Base-by-base conservation (phyloP, 2,888 invertebrate species). In the Napeogenes sylphis region DNA sequence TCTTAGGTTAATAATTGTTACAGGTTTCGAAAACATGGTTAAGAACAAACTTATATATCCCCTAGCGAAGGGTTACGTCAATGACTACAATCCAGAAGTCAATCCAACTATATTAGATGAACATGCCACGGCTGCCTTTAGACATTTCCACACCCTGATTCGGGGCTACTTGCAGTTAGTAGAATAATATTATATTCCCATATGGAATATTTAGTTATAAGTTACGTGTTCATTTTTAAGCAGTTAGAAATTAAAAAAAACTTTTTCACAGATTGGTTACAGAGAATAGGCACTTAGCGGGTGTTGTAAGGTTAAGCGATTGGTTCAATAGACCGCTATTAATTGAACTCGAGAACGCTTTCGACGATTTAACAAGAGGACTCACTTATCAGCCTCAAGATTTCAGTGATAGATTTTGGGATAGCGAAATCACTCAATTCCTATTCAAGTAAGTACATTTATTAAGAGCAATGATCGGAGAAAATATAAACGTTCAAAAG, bases 381-480 rank as follows among this genome's bases (percentile, higher is more conserved):
- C 90, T 97, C 75, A 90, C 94, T 3, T 93, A 93, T 13, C 97
- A 97, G 77, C 94, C 94, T 0, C 93, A 95, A 82, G 93, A 94
- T 75, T 92, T 92, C 70, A 93, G 95, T 65, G 97, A 97, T 81
- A 94, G 93, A 69, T 95, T 91, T 83, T 95, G 95, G 84, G 94
- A 95, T 71, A 91, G 90, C 63, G 96, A 96, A 89, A 95, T 95
- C 64, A 87, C 87, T 12, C 84, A 88, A 69, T 88, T 82, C 71
- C 73, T 87, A 6, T 88, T 90, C 75, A 89, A 81, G 88, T 87
- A 73, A 81, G 85, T 73, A 45, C 21, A 51, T 51, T 51, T 30
- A 3, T 30, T 30, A 30, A 13, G n/a, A 21, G n/a, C n/a, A 30
- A 30, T 51, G 30, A n/a, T 51, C 42, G 5, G 10, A 10, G 12